Conservation (phyloP, 2,888 invertebrate genomes). For the Reticulitermes lucifugus region DNA sequence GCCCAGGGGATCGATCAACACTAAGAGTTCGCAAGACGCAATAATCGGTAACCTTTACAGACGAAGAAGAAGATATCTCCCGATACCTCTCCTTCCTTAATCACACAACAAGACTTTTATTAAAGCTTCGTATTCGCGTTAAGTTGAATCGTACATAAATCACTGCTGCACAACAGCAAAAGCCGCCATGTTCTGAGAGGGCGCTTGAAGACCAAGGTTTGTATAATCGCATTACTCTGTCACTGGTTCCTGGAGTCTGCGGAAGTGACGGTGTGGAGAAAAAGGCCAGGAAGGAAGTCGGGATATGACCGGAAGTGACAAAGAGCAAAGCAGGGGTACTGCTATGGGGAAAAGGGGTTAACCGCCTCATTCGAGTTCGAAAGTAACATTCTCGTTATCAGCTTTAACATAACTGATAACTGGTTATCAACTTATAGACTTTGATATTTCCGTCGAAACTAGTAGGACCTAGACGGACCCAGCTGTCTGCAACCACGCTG, state of each 20-base stretch:
- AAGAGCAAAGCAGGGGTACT: not conserved
- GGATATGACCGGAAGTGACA: conserved; percentile 29
- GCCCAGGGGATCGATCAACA: too few relatives aligned
- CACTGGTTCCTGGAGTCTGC: not conserved
- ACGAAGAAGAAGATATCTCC: too few relatives aligned
- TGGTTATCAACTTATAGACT: too few relatives aligned
- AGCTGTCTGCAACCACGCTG: too few relatives aligned
- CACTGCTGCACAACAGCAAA: not conserved
- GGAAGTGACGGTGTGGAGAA: conserved; percentile 25
- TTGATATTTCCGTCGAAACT: too few relatives aligned
- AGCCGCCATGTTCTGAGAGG: not conserved
- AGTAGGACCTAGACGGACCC: too few relatives aligned
- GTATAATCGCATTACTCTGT: conserved; percentile 21
- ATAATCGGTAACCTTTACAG: too few relatives aligned
- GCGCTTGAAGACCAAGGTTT: conserved; percentile 9
- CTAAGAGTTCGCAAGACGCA: too few relatives aligned
- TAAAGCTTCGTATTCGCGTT: too few relatives aligned
- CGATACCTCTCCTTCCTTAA: too few relatives aligned
- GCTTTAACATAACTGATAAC: too few relatives aligned
- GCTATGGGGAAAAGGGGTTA: not conserved
- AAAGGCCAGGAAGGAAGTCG: conserved; percentile 21
- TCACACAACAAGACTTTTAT: too few relatives aligned
- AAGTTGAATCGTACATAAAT: not conserved
- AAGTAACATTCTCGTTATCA: not conserved
- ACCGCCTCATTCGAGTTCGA: not conserved